Conservation (phyloP, 2,797 vertebrate species). For the Galaxias olidus region DNA sequence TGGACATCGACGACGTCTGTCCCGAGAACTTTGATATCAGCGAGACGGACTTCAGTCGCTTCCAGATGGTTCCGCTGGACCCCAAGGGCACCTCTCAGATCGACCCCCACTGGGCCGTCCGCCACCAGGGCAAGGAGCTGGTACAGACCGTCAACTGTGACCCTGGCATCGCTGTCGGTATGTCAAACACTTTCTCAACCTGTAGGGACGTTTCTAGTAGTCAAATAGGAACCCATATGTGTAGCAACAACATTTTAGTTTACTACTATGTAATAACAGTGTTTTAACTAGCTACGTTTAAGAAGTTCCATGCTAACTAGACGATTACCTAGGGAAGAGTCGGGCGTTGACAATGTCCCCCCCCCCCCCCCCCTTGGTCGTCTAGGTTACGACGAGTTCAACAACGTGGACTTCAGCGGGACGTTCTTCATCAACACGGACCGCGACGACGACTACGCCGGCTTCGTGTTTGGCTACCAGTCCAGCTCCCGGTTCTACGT, state of each 20-base stretch:
- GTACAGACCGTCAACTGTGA: constrained; percentile 99
- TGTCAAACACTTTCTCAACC: constrained; percentile 39
- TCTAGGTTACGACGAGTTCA: constrained; percentile 95
- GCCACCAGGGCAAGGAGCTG: constrained; percentile 97
- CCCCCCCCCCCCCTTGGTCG: constrained; percentile 16
- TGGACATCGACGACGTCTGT: constrained; percentile 92
- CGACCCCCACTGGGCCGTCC: constrained; percentile 98
- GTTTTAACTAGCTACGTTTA: too few relatives aligned
- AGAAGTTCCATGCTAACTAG: too few relatives aligned
- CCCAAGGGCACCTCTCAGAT: constrained; percentile 97
- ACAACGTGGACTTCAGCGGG: constrained; percentile 96
- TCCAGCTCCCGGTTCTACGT: constrained; percentile 98
- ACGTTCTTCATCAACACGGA: constrained; percentile 99
- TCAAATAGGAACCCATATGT: not conserved
- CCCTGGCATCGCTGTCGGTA: constrained; percentile 96
- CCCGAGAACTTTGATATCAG: constrained; percentile 97
- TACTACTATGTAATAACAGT: too few relatives aligned
- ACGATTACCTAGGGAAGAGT: too few relatives aligned
- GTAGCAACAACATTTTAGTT: too few relatives aligned
- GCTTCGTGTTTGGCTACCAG: constrained; percentile 98
- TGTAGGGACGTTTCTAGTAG: not conserved
- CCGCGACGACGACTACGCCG: constrained; percentile 96
- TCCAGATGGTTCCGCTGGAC: constrained; percentile 99
- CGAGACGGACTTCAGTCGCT: constrained; percentile 96
- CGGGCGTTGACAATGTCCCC: constrained; percentile 10